Conservation (phyloP, 92 coral and sea anemone species). For the Meandrina meandrites region DNA sequence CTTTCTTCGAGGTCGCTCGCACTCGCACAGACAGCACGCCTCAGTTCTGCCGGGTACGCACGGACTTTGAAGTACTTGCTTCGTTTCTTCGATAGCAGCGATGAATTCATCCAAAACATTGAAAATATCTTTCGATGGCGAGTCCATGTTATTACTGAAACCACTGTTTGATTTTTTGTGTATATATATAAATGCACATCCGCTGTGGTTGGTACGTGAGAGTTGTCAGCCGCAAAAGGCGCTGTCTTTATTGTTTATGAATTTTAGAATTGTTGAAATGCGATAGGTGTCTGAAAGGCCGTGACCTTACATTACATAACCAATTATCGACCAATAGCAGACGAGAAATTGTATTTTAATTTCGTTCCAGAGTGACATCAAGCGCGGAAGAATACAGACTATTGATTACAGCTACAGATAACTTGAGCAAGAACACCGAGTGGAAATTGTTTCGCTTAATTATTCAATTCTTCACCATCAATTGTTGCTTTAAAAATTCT, state of each 20-base stretch:
- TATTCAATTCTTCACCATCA: not conserved
- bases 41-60: slow-evolving; percentile 76
- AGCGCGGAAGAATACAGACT: not conserved
- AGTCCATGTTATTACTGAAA: slow-evolving; percentile 30
- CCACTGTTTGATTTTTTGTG: not conserved
- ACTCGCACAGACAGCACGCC: slow-evolving; percentile 54
- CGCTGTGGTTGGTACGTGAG: slow-evolving; percentile 24
- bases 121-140: slow-evolving; percentile 63
- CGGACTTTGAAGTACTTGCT: slow-evolving; percentile 81
- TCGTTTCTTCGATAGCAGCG: slow-evolving; percentile 88
- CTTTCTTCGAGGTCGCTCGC: slow-evolving; percentile 34
- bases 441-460: not conserved
- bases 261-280: not conserved
- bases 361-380: not conserved
- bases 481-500: not conserved
- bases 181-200: slow-evolving; percentile 15
- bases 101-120: slow-evolving; percentile 86
- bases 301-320: slow-evolving; percentile 28
- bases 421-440: not conserved
- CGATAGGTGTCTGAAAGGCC: slow-evolving; percentile 18
- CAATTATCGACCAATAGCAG: slow-evolving; percentile 16
- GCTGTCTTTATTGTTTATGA: slow-evolving; percentile 4
- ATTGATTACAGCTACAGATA: not conserved
- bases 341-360: not conserved
- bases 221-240: slow-evolving; percentile 19